Evolutionary conservation across 2,113 vertebrate genomes (phyloP).

Genomic region (Paramormyrops kingsleyae): DNA sequence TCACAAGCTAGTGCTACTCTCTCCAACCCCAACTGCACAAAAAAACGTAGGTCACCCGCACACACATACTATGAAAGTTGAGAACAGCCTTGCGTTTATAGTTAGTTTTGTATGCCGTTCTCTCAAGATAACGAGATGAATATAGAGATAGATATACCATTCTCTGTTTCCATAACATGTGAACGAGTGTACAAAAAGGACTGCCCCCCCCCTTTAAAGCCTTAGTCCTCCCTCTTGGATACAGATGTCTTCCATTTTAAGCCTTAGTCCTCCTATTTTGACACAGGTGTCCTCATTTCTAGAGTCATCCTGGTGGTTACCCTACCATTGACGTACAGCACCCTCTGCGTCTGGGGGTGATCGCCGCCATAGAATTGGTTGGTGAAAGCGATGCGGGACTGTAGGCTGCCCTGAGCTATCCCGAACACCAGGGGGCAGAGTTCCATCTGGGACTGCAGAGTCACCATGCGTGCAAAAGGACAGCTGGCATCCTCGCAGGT

Average conservation of each 20-base stretch:
- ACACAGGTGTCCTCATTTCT: neutral
- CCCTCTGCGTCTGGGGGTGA: slow-evolving; percentile 45
- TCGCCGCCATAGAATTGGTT: slow-evolving; percentile 70
- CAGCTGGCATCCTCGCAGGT: slow-evolving; percentile 65
- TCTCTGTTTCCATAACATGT: neutral
- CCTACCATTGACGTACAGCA: slow-evolving; percentile 69
- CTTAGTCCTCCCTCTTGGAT: neutral
- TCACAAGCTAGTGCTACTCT: neutral
- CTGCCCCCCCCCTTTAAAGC: no score
- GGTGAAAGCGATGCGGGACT: slow-evolving; percentile 57
- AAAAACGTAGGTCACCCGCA: neutral
- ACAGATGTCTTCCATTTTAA: neutral
- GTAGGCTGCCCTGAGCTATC: slow-evolving; percentile 54
- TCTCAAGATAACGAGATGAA: neutral
- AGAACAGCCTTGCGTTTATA: neutral
- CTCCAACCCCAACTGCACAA: neutral
- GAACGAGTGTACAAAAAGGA: neutral
- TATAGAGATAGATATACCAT: neutral
- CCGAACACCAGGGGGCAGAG: slow-evolving; percentile 65
- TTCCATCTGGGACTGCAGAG: slow-evolving; percentile 49
- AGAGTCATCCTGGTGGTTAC: neutral
- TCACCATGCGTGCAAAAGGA: slow-evolving; percentile 63
- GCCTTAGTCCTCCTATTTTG: neutral
- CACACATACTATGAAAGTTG: neutral
- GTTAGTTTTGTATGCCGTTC: neutral